These are phyloP conservation scores for Actinia equina DNA, from an alignment of 64 coral and sea anemone genomes.

Conservation along the genomic window DNA sequence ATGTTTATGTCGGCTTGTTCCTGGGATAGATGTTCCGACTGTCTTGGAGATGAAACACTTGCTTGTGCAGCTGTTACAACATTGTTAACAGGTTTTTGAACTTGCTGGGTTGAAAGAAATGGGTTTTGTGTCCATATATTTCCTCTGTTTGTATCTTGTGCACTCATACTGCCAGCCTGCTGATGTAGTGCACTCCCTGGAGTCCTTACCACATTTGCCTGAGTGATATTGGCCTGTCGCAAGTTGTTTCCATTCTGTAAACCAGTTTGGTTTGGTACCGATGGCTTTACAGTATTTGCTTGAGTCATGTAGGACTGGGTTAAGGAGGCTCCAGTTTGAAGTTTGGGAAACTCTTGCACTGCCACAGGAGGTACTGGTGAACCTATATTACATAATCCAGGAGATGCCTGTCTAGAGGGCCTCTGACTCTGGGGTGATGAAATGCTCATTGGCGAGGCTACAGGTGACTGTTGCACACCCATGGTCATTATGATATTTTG, in stretches of 20 bases:
- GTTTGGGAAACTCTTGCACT: background rate
- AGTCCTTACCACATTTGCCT: background rate
- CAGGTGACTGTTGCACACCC: conserved; percentile 4
- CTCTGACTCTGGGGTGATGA: conserved; percentile 22
- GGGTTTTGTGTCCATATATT: conserved; percentile 13
- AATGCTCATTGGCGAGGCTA: background rate
- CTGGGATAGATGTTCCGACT: background rate
- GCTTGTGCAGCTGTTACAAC: background rate
- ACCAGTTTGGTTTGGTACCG: background rate
- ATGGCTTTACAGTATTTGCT: background rate
- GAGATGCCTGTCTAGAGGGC: conserved; percentile 12
- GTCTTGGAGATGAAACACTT: background rate
- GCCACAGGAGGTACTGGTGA: background rate
- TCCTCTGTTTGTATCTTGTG: background rate
- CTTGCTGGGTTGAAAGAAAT: background rate
- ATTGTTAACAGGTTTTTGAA: background rate
- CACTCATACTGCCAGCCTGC: background rate
- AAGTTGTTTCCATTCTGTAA: background rate
- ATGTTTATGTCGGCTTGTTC: background rate
- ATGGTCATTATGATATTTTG: conserved; percentile 13
- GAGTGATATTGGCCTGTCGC: background rate
- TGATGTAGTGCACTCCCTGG: background rate
- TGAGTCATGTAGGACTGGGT: background rate
- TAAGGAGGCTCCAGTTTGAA: background rate
- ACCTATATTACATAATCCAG: background rate